phyloP scores from a whole-genome alignment of 1,140 invertebrate species.

The Listronotus oregonensis region DNA sequence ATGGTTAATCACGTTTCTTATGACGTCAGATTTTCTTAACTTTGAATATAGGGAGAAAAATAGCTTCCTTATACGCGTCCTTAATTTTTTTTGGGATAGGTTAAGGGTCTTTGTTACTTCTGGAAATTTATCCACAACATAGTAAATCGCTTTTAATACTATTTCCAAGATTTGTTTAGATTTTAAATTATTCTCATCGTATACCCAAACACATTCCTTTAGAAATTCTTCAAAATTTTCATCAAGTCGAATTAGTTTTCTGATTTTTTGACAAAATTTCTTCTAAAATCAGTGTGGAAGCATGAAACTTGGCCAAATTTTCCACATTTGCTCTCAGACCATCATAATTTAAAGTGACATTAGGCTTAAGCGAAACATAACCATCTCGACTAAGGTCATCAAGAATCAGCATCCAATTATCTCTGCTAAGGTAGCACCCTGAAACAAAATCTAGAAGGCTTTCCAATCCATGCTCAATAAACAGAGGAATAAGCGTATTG shows the following conservation, averaged over 20 bases:
- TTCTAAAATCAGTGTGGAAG: conserved; percentile 15
- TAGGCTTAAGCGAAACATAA: conserved; percentile 1
- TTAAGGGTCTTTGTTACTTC: too few relatives aligned
- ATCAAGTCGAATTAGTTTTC: conserved; percentile 6
- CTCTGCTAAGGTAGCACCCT: conserved; percentile 15
- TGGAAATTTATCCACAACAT: too few relatives aligned
- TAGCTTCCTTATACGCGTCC: too few relatives aligned
- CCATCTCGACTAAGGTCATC: conserved; percentile 12
- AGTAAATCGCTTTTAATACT: too few relatives aligned
- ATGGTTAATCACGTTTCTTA: conserved; percentile 64
- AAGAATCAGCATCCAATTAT: conserved; percentile 1
- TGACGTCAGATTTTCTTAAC: conserved; percentile 57
- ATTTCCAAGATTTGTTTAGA: too few relatives aligned
- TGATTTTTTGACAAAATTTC: conserved; percentile 9
- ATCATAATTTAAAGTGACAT: conserved; percentile 7
- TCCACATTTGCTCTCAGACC: background rate
- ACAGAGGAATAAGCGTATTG: background rate
- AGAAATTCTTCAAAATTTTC: conserved; percentile 8
- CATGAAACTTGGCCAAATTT: conserved; percentile 20
- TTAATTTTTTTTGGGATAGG: too few relatives aligned
- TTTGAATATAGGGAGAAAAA: conserved; percentile 31
- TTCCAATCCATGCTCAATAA: conserved; percentile 7
- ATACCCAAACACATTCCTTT: background rate
- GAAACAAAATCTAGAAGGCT: conserved; percentile 19
- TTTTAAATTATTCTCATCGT: too few relatives aligned